A percentile compares a stretch with the other conserved stretches of the same genome.
phyloP scores from a whole-genome alignment of 2,113 vertebrate genomes.

The Diadophis punctatus region DNA sequence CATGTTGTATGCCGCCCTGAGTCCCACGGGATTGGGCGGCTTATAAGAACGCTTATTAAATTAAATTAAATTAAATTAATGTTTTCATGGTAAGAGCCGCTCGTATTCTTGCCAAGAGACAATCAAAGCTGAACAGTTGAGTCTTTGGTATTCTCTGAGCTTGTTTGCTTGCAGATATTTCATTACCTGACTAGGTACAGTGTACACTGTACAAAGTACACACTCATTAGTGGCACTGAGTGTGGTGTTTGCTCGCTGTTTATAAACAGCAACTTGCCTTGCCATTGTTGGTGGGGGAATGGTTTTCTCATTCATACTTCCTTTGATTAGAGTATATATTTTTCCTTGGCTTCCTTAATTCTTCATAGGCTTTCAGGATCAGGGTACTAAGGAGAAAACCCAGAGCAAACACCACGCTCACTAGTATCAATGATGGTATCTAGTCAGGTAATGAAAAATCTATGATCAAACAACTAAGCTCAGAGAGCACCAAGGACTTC shows the following conservation, averaged over 20 bases:
- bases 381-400: neutral
- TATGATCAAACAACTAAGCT: neutral
- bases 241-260: neutral
- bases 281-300: neutral
- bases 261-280: neutral
- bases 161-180: neutral
- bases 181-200: neutral
- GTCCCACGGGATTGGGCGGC: too few relatives aligned
- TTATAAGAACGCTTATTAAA: too few relatives aligned
- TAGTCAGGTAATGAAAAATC: neutral
- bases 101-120: constrained; percentile 48
- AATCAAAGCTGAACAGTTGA: constrained; percentile 29
- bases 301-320: neutral
- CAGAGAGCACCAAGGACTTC: neutral
- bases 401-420: neutral
- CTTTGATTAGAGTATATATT: neutral
- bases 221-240: neutral
- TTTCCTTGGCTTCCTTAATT: neutral
- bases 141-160: neutral
- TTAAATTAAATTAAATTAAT: too few relatives aligned
- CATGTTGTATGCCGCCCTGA: too few relatives aligned
- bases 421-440: neutral
- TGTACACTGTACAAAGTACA: neutral
- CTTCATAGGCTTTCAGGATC: neutral
- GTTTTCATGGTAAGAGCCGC: constrained; percentile 31